Evolutionary conservation across 2,888 invertebrate genomes (phyloP).

Genomic region (Leptura quadrifasciata): DNA sequence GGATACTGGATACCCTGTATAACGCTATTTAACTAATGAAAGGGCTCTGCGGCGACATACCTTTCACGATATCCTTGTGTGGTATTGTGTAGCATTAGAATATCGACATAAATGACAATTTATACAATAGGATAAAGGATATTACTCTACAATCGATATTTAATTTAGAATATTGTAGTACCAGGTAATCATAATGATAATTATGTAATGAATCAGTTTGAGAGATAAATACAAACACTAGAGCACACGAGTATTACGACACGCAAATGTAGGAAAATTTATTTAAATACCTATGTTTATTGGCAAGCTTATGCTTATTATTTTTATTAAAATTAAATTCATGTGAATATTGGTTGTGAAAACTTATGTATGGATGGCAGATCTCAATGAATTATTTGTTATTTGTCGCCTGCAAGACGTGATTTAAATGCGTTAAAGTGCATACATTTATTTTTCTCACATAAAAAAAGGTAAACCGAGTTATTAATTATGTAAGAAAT

Average conservation of each 20-base stretch:
- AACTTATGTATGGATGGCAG: slow-evolving; percentile 6
- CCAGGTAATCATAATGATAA: slow-evolving; percentile 25
- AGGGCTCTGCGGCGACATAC: not conserved
- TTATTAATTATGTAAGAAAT: no score
- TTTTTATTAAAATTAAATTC: not conserved
- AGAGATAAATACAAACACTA: slow-evolving; percentile 39
- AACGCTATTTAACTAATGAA: not conserved
- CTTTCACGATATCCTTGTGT: not conserved
- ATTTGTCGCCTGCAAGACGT: not conserved
- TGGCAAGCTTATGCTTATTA: not conserved
- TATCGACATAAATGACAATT: slow-evolving; percentile 30
- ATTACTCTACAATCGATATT: slow-evolving; percentile 31
- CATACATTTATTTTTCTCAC: not conserved
- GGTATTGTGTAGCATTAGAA: not conserved
- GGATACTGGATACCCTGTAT: not conserved
- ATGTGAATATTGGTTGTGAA: not conserved
- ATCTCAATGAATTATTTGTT: not conserved
- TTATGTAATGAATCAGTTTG: slow-evolving; percentile 31
- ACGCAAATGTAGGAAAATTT: slow-evolving; percentile 21
- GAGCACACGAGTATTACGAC: slow-evolving; percentile 10
- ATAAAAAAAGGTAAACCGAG: no score
- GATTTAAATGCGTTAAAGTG: not conserved
- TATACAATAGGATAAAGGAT: slow-evolving; percentile 25
- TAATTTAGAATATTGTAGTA: slow-evolving; percentile 39
- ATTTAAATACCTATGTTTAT: slow-evolving; percentile 9